These are phyloP conservation scores for Apamea epomidion DNA, from an alignment of 2,888 invertebrate genomes.

Conservation along the genomic window DNA sequence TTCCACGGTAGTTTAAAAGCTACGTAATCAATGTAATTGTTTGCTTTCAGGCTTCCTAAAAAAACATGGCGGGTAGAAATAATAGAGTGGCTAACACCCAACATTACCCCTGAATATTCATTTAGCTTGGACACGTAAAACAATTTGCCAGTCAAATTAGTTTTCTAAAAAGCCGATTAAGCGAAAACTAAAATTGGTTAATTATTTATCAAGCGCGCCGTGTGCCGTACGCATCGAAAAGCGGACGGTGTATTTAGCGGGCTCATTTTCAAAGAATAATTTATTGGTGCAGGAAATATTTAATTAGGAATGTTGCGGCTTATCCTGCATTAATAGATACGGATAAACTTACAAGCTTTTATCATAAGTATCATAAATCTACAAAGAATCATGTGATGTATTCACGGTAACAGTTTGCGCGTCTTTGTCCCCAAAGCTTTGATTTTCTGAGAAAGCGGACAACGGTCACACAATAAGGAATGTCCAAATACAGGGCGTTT, in stretches of 20 bases:
- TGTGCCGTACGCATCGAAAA: conserved; percentile 67
- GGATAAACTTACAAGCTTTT: conserved; percentile 3
- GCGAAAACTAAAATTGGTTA: conserved; percentile 88
- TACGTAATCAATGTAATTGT: conserved; percentile 47
- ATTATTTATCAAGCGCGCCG: conserved; percentile 83
- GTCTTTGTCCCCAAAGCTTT: neutral
- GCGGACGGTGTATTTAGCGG: conserved; percentile 49
- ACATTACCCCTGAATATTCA: conserved; percentile 77
- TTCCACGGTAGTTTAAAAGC: conserved; percentile 24
- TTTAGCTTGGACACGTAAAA: conserved; percentile 79
- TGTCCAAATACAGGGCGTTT: neutral
- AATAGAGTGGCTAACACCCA: conserved; percentile 65
- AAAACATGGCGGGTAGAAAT: conserved; percentile 63
- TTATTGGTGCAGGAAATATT: conserved; percentile 53
- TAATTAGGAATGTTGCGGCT: conserved; percentile 34
- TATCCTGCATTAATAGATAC: conserved; percentile 2
- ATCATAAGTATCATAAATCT: neutral
- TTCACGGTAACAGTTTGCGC: neutral
- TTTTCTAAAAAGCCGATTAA: conserved; percentile 90
- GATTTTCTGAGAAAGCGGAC: neutral
- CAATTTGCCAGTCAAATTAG: conserved; percentile 89
- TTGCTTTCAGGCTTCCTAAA: conserved; percentile 63
- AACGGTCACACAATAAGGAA: neutral
- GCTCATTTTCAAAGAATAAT: conserved; percentile 63
- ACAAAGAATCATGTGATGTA: neutral